A percentile compares a stretch with the other conserved stretches of the same genome.
Conservation (phyloP, 2,113 vertebrate species). For the Alaudala cheleensis region DNA sequence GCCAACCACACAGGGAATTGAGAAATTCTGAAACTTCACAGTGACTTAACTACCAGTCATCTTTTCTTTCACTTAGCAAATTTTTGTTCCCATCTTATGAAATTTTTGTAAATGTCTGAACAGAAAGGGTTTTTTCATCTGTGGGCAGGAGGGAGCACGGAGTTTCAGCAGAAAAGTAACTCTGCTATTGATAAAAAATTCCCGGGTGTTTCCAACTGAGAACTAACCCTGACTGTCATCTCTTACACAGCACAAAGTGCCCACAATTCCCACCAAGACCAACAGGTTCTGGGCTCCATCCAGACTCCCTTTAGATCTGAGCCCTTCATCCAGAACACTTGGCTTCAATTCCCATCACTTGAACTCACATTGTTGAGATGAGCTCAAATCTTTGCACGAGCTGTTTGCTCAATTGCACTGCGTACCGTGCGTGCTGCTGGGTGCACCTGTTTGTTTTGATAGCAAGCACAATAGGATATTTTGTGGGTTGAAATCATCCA, state of each 20-base stretch:
- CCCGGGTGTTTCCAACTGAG: neutral
- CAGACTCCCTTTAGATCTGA: neutral
- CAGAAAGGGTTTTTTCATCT: neutral
- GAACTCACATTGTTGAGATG: conserved; percentile 57
- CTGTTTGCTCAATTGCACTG: conserved; percentile 23
- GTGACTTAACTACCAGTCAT: neutral
- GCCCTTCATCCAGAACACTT: conserved; percentile 25
- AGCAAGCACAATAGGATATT: conserved; percentile 67
- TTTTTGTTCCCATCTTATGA: neutral
- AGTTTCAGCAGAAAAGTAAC: neutral
- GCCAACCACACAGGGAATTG: neutral
- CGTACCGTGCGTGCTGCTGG: conserved; percentile 54
- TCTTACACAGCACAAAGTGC: neutral
- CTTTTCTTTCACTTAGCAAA: neutral
- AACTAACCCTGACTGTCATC: neutral
- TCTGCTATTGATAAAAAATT: neutral
- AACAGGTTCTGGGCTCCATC: conserved; percentile 26
- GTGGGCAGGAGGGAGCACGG: neutral
- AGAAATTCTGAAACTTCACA: neutral
- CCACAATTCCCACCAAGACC: neutral
- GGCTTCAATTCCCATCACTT: conserved; percentile 51
- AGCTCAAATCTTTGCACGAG: conserved; percentile 39
- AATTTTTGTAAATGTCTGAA: neutral
- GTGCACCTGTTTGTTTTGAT: conserved; percentile 78
- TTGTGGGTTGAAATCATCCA: conserved; percentile 60